Percentiles rank a stretch among this genome's conserved stretches.
phyloP scores from a whole-genome alignment of 1,140 invertebrate genomes.

The silkworm (Bombyx mori) region ASM3026992v2 NC_085121.1:9114501-9115000 shows the following conservation, averaged over 20 bases:
- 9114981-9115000: slow-evolving; percentile 78
- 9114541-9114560: too few species aligned
- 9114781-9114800: background rate
- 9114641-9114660: too few species aligned
- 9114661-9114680: too few species aligned
- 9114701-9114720: too few species aligned
- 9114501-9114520: too few species aligned
- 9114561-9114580: too few species aligned
- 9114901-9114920: slow-evolving; percentile 77
- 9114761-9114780: too few species aligned
- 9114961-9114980: slow-evolving; percentile 81
- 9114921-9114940: slow-evolving; percentile 78
- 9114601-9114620: too few species aligned
- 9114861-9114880: slow-evolving; percentile 60
- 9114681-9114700: too few species aligned
- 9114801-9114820: slow-evolving; percentile 19
- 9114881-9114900: slow-evolving; percentile 78
- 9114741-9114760: background rate
- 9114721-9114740: background rate
- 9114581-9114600: too few species aligned
- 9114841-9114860: slow-evolving; percentile 87
- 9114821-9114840: slow-evolving; percentile 92
- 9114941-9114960: slow-evolving; percentile 81
- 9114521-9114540: too few species aligned
- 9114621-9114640: too few species aligned